These are phyloP conservation scores for Sebastes schlegelii DNA, from an alignment of 2,113 vertebrate species.

Conservation along the genomic window DNA sequence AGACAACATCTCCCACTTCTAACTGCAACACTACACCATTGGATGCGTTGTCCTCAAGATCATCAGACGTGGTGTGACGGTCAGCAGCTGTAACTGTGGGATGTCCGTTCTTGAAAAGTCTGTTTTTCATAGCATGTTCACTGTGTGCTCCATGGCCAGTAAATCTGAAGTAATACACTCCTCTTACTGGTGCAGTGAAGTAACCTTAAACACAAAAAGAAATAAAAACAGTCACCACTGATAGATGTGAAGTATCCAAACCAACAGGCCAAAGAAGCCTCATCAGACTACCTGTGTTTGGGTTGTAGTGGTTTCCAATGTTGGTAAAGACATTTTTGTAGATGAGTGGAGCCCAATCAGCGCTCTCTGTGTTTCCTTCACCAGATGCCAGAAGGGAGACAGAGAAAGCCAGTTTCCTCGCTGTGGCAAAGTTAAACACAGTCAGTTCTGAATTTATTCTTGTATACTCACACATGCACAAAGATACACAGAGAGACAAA, in stretches of 20 bases:
- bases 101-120: slow-evolving; percentile 24
- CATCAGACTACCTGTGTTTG: slow-evolving; percentile 38
- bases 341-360: not conserved
- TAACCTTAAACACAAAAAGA: slow-evolving; percentile 35
- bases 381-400: slow-evolving; percentile 43
- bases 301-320: slow-evolving; percentile 56
- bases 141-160: not conserved
- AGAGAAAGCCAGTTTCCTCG: slow-evolving; percentile 53
- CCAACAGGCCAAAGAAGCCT: not conserved
- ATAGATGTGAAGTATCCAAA: not conserved
- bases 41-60: slow-evolving; percentile 39
- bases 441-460: not conserved
- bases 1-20: slow-evolving; percentile 48
- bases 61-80: fast-evolving
- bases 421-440: slow-evolving; percentile 19
- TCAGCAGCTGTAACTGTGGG: not conserved
- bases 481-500: not conserved
- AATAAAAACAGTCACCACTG: not conserved
- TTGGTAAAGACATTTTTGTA: slow-evolving; percentile 57
- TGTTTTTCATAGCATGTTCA: fast-evolving
- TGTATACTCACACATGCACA: not conserved
- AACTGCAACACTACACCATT: slow-evolving; percentile 50
- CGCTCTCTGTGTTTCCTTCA: not conserved
- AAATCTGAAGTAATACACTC: slow-evolving; percentile 58
- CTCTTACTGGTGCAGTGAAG: slow-evolving; percentile 58